Base-by-base conservation (phyloP, 2,113 vertebrate genomes). In the Paraplagusia blochii region DNA sequence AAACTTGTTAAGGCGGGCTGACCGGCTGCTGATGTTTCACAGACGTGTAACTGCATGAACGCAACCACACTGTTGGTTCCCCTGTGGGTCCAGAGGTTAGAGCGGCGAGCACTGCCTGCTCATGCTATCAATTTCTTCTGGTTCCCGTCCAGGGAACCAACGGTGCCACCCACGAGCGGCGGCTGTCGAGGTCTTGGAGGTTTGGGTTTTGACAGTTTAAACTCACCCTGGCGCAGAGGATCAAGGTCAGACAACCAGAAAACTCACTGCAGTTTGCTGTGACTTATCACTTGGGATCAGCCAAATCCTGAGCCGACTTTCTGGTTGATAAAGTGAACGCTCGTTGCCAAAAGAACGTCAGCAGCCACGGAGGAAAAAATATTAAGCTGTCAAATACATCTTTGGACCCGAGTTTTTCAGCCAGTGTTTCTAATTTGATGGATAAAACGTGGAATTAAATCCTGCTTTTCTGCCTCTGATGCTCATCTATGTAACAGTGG, bases 81-180 rank as follows among this genome's bases (percentile, higher is more conserved):
- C 73, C 35, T 77, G 68, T 79, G 81, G 72, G 64, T 64, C 58
- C 62, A 67, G 70, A 74, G 83, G 77, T 83, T 79, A 72, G 29
- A 52, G 70, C 22, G 77, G 76, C 55, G 66, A 74, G 65, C 52
- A 5, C 36, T 29, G 70, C 60, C 73, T 76, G 77, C 61, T 79
- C 58, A 12, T 63, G 71, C 66, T 75, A 79, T 76, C 60, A 45
- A 12, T 71, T 70, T 76, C 64, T 76, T 40, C 45, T 69, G 71
- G 52, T 62, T 63, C 15, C 39, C 43, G 29, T 79, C 63, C 72
- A 75, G 56, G 43, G 53, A 74, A 51, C 70, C 55, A 59, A 39
- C 51, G 52, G 58, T 77, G 70, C 81, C 80, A 86, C 84, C 80
- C 76, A 83, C 49, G 39, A 74, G 66, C 14, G 33, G 47, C 9